phyloP scores from a whole-genome alignment of 1,140 invertebrate genomes.

The Rhyzopertha dominica region DNA sequence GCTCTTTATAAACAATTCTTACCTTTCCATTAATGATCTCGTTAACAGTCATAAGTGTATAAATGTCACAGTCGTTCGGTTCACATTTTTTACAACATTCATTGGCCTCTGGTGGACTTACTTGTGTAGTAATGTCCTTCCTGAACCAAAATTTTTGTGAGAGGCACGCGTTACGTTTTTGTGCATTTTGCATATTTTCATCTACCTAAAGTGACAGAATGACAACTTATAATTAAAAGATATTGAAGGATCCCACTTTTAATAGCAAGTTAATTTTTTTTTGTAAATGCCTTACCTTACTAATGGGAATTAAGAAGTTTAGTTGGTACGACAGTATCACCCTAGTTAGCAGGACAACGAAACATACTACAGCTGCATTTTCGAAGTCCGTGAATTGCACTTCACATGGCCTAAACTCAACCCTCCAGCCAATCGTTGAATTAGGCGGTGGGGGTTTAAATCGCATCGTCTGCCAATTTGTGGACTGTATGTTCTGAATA shows the following conservation, averaged over 20 bases:
- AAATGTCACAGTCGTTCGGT: constrained; percentile 50
- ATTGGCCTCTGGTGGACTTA: constrained; percentile 46
- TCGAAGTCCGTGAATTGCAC: constrained; percentile 99
- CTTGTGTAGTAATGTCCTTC: constrained; percentile 63
- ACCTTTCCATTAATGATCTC: constrained; percentile 98
- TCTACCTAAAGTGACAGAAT: constrained; percentile 65
- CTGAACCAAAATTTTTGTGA: constrained; percentile 89
- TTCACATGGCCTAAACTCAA: constrained; percentile 99
- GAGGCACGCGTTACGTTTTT: constrained; percentile 81
- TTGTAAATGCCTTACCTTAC: constrained; percentile 63
- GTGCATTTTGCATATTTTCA: constrained; percentile 95
- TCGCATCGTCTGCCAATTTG: constrained; percentile 99
- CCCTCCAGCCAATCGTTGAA: constrained; percentile 96
- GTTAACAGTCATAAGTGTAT: constrained; percentile 78
- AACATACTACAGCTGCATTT: constrained; percentile 98
- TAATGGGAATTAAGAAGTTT: constrained; percentile 96
- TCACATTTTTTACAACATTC: constrained; percentile 38
- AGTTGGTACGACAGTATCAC: constrained; percentile 96
- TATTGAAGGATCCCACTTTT: neutral
- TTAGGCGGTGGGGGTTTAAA: constrained; percentile 97
- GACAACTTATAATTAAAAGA: neutral
- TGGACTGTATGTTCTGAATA: constrained; percentile 97
- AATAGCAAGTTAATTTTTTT: no score
- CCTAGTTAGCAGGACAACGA: constrained; percentile 92
- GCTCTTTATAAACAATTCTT: no score